Percentiles rank a stretch among this genome's conserved stretches.
Conservation (phyloP, 2,888 invertebrate species). For the Caenorhabditis afra region DNA sequence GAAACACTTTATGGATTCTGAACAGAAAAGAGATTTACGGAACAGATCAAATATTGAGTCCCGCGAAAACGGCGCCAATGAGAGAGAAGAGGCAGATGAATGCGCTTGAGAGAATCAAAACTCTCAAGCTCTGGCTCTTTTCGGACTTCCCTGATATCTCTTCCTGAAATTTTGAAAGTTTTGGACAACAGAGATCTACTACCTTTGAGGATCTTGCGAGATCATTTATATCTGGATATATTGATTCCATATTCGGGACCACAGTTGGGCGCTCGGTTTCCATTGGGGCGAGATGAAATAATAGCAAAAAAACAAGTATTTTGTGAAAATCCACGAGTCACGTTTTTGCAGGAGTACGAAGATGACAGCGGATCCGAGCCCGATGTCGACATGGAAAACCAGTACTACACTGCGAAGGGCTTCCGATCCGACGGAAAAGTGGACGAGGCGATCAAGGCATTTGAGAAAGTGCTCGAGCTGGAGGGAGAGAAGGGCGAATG, state of each 20-base stretch:
- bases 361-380: conserved; percentile 99
- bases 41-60: too few relatives aligned
- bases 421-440: conserved; percentile 95
- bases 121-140: neutral
- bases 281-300: too few relatives aligned
- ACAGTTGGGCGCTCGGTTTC: too few relatives aligned
- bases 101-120: too few relatives aligned
- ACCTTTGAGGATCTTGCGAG: too few relatives aligned
- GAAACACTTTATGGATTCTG: too few relatives aligned
- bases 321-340: neutral
- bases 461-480: conserved; percentile 90
- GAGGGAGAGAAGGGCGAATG: conserved; percentile 99
- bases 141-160: neutral
- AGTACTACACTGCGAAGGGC: conserved; percentile 99
- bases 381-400: conserved; percentile 98
- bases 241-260: too few relatives aligned
- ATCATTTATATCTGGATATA: too few relatives aligned
- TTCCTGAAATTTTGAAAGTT: too few relatives aligned
- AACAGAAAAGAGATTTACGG: neutral
- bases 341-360: conserved; percentile 89
- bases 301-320: neutral
- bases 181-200: too few relatives aligned
- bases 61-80: too few relatives aligned
- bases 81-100: neutral
- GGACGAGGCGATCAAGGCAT: conserved; percentile 91